Evolutionary conservation across 2,797 vertebrate genomes (phyloP).

Genomic region (Balearica regulorum): DNA sequence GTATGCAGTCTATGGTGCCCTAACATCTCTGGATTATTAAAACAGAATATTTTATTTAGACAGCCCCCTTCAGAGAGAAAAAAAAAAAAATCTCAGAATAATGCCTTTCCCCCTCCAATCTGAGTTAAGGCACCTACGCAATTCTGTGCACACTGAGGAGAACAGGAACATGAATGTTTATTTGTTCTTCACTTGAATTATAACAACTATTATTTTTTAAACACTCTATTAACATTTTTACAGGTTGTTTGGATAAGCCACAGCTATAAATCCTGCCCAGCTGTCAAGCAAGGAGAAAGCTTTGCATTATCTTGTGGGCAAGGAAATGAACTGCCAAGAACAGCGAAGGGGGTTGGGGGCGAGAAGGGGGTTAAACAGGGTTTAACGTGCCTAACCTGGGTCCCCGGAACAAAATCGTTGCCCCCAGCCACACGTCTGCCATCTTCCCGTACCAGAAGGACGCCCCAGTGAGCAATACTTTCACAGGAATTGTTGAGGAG

Average conservation of each 20-base stretch:
- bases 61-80: neutral
- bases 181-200: slow-evolving; percentile 14
- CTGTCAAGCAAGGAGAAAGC: neutral
- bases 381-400: neutral
- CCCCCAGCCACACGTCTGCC: neutral
- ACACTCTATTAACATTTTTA: neutral
- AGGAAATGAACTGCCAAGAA: neutral
- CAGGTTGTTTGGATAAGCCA: slow-evolving; percentile 32
- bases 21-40: neutral
- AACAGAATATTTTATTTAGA: slow-evolving; percentile 18
- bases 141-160: neutral
- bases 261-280: neutral
- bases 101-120: neutral
- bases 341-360: neutral
- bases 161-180: neutral
- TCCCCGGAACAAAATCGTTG: fast-evolving
- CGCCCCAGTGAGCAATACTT: neutral
- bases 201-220: neutral
- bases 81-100: neutral
- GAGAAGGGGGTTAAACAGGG: neutral
- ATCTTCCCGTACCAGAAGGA: neutral
- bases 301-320: neutral
- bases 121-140: neutral
- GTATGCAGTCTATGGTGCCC: neutral
- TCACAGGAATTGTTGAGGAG: neutral